Base-by-base conservation (phyloP, 2,888 invertebrate genomes). In the Ichneumon xanthorius region DNA sequence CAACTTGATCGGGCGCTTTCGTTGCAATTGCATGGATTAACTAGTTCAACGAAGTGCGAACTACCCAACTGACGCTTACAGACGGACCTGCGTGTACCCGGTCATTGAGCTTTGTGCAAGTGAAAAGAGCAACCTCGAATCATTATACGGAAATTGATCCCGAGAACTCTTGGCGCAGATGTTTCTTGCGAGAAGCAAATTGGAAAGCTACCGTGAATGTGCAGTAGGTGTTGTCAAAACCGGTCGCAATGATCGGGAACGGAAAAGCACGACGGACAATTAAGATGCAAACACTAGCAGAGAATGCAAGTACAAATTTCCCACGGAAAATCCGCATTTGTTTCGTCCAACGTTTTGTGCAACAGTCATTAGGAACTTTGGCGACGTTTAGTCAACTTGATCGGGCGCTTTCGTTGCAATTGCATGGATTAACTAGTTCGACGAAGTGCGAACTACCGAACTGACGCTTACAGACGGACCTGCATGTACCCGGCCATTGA, bases 171-270 rank as follows among this genome's bases (percentile, higher is more conserved):
- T 73, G 73, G 71, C 72, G 67, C 83, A 86, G 84, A 84, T 86
- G 85, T 76, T 80, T 79, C 68, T 53, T 77, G 37, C 58, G 58
- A 19, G 75, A 40, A 82, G 79, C 55, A 78, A 82, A 85, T 76
- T 82, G 82, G 82, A 85, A 85, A 82, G 70, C 82, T 67, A 85
- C 82, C 79, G 58, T 55, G 37, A 75, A 75, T 53, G 65, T n/a
- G 45, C 45, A 22, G 30, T 48, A 4, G 48, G 16, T 55, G 22
- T 40, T n/a, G n/a, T 55, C n/a, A 26, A 55, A 40, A 37, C 26
- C 61, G 37, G 26, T 68, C 50, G n/a, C 50, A 61, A 53, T 2
- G 30, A 40, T 30, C n/a, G 26, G 14, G 37, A 11, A 71, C 58
- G 48, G 5, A 67, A 73, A 70, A 65, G 33, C 37, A 63, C 45